These are phyloP conservation scores for Ellobius talpinus DNA, from an alignment of 2,113 vertebrate species.

Conservation along the genomic window DNA sequence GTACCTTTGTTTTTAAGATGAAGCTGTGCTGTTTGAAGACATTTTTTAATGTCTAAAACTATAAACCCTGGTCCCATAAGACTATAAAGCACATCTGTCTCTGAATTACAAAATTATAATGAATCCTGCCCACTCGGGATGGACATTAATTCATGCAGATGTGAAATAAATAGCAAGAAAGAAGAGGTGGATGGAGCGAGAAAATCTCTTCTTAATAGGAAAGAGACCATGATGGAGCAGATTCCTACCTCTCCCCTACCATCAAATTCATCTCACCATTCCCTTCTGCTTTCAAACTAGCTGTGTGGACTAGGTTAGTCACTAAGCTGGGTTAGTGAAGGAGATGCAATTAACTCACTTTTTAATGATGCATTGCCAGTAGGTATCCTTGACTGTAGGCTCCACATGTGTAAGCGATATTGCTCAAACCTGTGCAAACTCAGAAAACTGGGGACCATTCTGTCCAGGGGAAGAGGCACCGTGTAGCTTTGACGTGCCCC, in stretches of 20 bases:
- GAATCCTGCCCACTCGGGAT: neutral
- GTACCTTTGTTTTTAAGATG: conserved; percentile 23
- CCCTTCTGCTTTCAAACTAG: conserved; percentile 4
- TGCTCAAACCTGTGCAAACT: neutral
- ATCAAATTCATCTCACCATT: neutral
- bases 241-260: neutral
- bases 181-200: neutral
- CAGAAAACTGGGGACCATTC: neutral
- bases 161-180: conserved; percentile 17
- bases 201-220: neutral
- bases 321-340: neutral
- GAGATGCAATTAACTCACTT: neutral
- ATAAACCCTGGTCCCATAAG: conserved; percentile 35
- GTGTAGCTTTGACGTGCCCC: neutral
- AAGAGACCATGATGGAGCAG: neutral
- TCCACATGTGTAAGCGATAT: neutral
- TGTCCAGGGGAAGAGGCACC: neutral
- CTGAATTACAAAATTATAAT: conserved; percentile 24
- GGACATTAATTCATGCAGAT: conserved; percentile 31
- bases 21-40: neutral
- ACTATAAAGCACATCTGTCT: conserved; percentile 15
- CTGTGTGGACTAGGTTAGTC: neutral
- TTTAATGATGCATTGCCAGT: neutral
- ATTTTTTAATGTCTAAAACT: neutral
- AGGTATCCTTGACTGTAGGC: neutral